Conservation (phyloP, 1,140 invertebrate species). For the Ips typographus region DNA sequence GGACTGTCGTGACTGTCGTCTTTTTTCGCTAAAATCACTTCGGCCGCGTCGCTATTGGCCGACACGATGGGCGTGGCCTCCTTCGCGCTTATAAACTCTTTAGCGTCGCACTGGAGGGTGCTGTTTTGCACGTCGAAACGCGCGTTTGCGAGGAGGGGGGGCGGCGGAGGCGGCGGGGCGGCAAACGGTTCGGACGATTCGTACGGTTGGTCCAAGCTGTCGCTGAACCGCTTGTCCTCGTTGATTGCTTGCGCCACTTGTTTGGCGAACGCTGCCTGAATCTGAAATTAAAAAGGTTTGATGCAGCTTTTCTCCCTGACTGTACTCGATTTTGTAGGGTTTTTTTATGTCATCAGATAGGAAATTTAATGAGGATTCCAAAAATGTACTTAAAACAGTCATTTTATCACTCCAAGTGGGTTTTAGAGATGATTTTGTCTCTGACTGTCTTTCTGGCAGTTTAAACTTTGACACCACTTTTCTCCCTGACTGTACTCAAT, state of each 20-base stretch:
- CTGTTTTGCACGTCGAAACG: constrained; percentile 31
- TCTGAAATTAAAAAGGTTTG: constrained; percentile 8
- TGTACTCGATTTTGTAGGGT: too few relatives aligned
- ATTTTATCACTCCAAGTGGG: too few relatives aligned
- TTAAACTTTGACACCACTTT: too few relatives aligned
- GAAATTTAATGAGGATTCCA: too few relatives aligned
- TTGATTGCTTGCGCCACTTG: constrained; percentile 45
- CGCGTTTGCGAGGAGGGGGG: background rate
- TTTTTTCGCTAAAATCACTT: constrained; percentile 49
- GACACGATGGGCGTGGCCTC: constrained; percentile 50
- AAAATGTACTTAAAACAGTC: too few relatives aligned
- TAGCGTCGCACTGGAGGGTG: constrained; percentile 44
- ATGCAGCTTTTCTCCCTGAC: too few relatives aligned
- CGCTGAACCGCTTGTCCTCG: constrained; percentile 28
- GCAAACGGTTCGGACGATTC: background rate
- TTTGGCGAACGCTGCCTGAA: constrained; percentile 47
- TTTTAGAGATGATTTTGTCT: too few relatives aligned
- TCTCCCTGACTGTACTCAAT: too few relatives aligned
- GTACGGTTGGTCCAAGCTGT: background rate
- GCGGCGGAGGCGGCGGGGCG: constrained; percentile 1
- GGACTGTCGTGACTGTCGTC: constrained; percentile 48
- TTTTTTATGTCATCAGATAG: too few relatives aligned
- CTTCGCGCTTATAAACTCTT: constrained; percentile 49
- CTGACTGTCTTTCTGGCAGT: too few relatives aligned
- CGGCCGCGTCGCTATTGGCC: constrained; percentile 46